Base-by-base conservation (phyloP, 2,888 invertebrate species). In the Desoria tigrina region DNA sequence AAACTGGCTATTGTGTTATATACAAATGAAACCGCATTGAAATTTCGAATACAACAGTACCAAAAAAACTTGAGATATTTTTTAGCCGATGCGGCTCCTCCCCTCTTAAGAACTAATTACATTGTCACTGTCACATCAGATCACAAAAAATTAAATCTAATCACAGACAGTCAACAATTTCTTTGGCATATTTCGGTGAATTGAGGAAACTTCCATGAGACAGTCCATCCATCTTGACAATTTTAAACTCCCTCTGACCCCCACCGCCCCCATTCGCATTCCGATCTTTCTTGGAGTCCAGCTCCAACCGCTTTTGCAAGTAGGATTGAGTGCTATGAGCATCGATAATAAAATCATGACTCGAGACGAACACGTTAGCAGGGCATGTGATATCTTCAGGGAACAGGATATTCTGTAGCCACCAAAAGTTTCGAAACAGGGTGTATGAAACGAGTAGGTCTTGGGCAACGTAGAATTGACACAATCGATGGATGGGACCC, bases 321-420 rank as follows among this genome's bases (percentile, higher is more conserved):
- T 63, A 63, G 3, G 18, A 4, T 16, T 18, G 23, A 18, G 42
- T 63, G 6, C 14, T 7, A 14, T 26, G 2, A 24, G 60, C n/a
- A 27, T 65, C 65, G 50, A 65, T 65, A 28, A 65, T 65, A 16
- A 54, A 65, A 42, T 65, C 65, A 56, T 65, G 61, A 24, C 55
- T 49, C 2, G 65, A 61, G 18, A 61, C 37, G 39, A 42, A 65
- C 0, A 65, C 54, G n/a, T 61, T 42, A 2, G 60, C 56, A 1
- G 60, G 60, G 50, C 54, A 32, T 14, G 42, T 26, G 24, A 65
- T 28, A 14, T 65, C 65, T 37, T 60, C 55, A 18, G 65, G 65
- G 14, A 65, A 61, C 1, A 61, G 39, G 21, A 65, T 37, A 49
- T 61, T 65, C 39, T 61, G 55, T 1, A 56, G n/a, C 65, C 65